Percentiles rank a stretch among this genome's conserved stretches.
These are phyloP conservation scores for Climacteris rufus DNA, from an alignment of 2,113 vertebrate genomes.

Conservation along the genomic window DNA sequence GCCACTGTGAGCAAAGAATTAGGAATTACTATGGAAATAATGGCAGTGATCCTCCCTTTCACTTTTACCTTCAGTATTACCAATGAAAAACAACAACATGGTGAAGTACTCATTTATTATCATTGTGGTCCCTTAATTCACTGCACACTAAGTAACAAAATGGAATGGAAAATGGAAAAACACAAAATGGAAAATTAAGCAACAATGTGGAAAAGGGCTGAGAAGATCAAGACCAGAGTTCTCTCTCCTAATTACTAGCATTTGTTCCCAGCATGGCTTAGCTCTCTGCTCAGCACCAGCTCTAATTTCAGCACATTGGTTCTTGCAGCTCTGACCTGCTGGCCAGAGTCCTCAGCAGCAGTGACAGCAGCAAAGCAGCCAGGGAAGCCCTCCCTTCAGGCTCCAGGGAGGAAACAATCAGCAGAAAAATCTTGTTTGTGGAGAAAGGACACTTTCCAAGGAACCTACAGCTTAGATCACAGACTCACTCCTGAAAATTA, in stretches of 20 bases:
- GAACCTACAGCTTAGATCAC: background rate
- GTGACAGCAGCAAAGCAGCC: background rate
- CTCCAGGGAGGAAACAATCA: background rate
- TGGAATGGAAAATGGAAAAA: background rate
- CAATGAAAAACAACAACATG: background rate
- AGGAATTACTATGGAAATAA: background rate
- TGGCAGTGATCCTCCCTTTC: background rate
- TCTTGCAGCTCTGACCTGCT: background rate
- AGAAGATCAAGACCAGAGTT: background rate
- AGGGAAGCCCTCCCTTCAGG: background rate
- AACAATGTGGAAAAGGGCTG: background rate
- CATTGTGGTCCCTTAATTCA: background rate
- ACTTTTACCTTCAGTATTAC: background rate
- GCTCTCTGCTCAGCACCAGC: background rate
- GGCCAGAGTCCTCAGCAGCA: background rate
- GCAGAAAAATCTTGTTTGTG: background rate
- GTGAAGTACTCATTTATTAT: background rate
- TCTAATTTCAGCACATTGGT: background rate
- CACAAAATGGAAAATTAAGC: background rate
- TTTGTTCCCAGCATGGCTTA: background rate
- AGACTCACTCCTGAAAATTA: background rate
- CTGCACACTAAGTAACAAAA: background rate
- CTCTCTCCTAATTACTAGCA: background rate
- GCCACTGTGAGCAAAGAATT: background rate
- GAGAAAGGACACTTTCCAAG: background rate